Evolutionary conservation across 2,888 invertebrate species (phyloP).

Genomic region (Drosophila lutescens): DNA sequence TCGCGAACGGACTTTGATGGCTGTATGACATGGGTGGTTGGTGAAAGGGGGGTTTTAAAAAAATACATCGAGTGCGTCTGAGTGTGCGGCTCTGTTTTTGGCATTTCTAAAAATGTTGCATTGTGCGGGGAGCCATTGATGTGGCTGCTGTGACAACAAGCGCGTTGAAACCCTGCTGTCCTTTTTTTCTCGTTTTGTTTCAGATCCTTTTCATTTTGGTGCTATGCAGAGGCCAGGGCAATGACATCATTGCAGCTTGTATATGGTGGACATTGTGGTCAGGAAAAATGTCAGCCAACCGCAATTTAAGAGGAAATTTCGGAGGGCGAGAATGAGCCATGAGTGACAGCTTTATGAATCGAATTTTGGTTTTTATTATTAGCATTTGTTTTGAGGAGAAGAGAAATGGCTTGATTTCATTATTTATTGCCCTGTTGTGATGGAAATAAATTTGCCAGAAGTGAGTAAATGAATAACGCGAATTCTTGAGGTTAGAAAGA

Average conservation of each 20-base stretch:
- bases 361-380: slow-evolving; percentile 24
- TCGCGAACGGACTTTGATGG: slow-evolving; percentile 71
- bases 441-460: neutral
- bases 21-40: slow-evolving; percentile 52
- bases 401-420: neutral
- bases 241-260: slow-evolving; percentile 61
- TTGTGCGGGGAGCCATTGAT: slow-evolving; percentile 70
- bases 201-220: neutral
- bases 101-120: slow-evolving; percentile 68
- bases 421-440: neutral
- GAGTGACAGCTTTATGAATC: slow-evolving; percentile 34
- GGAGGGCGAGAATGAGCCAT: neutral
- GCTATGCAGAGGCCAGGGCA: slow-evolving; percentile 40
- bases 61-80: slow-evolving; percentile 35
- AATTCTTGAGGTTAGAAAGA: neutral
- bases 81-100: slow-evolving; percentile 57
- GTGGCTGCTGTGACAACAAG: slow-evolving; percentile 62
- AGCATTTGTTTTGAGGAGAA: neutral
- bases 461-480: neutral
- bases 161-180: slow-evolving; percentile 53
- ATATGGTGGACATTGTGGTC: slow-evolving; percentile 39
- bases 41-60: neutral
- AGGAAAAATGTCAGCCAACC: slow-evolving; percentile 22
- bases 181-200: slow-evolving; percentile 13
- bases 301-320: slow-evolving; percentile 22